Evolutionary conservation across 2,113 vertebrate genomes (phyloP).

Genomic region (Albula goreensis): DNA sequence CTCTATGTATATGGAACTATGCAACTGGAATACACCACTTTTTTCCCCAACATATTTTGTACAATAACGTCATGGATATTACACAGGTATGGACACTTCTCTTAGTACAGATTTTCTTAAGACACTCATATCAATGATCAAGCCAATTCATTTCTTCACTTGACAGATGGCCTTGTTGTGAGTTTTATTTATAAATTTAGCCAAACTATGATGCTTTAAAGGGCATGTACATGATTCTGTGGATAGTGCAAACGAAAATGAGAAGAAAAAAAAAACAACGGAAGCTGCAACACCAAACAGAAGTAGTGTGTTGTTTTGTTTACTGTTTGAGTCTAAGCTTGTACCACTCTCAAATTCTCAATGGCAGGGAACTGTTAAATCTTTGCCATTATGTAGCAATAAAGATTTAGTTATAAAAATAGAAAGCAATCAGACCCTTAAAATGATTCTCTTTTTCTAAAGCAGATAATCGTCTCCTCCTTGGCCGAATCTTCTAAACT

Average conservation of each 20-base stretch:
- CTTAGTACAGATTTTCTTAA: not conserved
- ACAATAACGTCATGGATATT: no score
- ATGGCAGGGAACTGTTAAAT: slow-evolving; percentile 38
- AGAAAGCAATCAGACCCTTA: slow-evolving; percentile 71
- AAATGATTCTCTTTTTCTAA: slow-evolving; percentile 62
- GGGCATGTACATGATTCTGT: not conserved
- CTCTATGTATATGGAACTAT: no score
- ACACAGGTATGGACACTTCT: not conserved
- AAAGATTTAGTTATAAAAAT: slow-evolving; percentile 56
- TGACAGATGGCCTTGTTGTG: not conserved
- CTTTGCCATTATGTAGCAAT: slow-evolving; percentile 52
- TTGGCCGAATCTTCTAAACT: slow-evolving; percentile 55
- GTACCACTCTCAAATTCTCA: slow-evolving; percentile 32
- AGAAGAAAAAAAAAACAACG: no score
- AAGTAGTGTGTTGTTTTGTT: not conserved
- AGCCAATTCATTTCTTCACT: not conserved
- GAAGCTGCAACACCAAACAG: not conserved
- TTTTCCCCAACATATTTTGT: no score
- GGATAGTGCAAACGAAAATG: not conserved
- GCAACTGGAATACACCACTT: no score
- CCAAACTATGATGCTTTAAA: not conserved
- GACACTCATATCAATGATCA: not conserved
- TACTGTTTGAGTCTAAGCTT: not conserved
- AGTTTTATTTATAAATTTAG: not conserved
- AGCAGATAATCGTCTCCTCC: slow-evolving; percentile 63